These are phyloP conservation scores for Chromis chromis DNA, from an alignment of 2,797 vertebrate species.

Conservation along the genomic window DNA sequence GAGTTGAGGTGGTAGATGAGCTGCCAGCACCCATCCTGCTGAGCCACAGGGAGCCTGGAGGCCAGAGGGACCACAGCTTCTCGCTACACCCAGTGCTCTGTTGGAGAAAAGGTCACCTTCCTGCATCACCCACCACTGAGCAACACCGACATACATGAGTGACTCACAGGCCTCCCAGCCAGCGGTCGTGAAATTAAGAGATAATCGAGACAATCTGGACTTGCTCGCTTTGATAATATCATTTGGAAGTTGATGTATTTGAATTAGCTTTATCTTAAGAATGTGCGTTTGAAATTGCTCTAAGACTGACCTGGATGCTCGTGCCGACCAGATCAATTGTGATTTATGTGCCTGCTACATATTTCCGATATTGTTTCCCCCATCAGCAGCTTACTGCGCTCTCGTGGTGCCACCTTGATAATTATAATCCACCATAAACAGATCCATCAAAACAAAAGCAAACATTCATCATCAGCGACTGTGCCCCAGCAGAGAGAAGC, in stretches of 20 bases:
- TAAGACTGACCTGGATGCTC: neutral
- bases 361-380: conserved; percentile 7
- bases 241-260: neutral
- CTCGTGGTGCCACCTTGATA: conserved; percentile 8
- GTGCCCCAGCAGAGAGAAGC: neutral
- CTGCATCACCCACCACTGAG: conserved; percentile 50
- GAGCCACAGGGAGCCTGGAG: conserved; percentile 59
- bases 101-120: conserved; percentile 73
- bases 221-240: conserved; percentile 7
- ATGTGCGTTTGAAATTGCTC: neutral
- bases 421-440: conserved; percentile 47
- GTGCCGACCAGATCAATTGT: neutral
- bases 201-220: neutral
- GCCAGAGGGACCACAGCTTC: conserved; percentile 57
- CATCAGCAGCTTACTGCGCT: conserved; percentile 16
- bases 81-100: conserved; percentile 52
- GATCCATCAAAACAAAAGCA: conserved; percentile 39
- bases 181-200: conserved; percentile 8
- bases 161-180: conserved; percentile 38
- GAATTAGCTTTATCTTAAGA: neutral
- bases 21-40: conserved; percentile 20
- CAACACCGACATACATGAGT: conserved; percentile 42
- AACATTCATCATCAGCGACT: conserved; percentile 6
- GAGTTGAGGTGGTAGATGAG: neutral
- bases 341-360: neutral